A percentile compares a stretch with the other conserved stretches of the same genome.
phyloP scores from a whole-genome alignment of 2,888 invertebrate genomes.

The Craniophora ligustri region DNA sequence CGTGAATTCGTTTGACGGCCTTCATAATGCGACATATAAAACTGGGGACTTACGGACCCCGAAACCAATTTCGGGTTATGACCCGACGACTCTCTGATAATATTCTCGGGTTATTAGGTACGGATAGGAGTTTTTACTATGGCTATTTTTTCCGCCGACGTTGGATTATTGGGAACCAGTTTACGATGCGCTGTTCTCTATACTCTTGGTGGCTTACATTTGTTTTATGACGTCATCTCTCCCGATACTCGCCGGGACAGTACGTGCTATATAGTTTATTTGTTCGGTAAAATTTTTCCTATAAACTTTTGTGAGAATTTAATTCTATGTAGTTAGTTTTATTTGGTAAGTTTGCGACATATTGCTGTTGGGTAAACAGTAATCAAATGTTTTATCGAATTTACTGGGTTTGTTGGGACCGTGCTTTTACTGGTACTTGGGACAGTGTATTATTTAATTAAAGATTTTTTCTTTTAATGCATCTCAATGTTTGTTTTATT shows the following conservation, averaged over 20 bases:
- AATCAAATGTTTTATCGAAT: conserved; percentile 41
- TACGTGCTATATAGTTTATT: too few species aligned
- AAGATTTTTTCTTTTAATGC: neutral
- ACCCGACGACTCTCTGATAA: conserved; percentile 89
- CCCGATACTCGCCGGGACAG: conserved; percentile 56
- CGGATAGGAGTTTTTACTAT: conserved; percentile 89
- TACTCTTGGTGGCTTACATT: conserved; percentile 73
- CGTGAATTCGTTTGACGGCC: conserved; percentile 90
- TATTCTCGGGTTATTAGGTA: conserved; percentile 89
- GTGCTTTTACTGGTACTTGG: conserved; percentile 1
- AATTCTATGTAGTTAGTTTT: conserved; percentile 52
- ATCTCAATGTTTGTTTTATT: too few species aligned
- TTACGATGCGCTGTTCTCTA: conserved; percentile 79
- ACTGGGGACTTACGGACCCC: conserved; percentile 89
- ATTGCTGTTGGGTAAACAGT: conserved; percentile 31
- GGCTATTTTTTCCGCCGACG: conserved; percentile 88
- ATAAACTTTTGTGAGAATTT: conserved; percentile 50
- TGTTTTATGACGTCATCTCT: conserved; percentile 80
- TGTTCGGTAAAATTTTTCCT: conserved; percentile 45
- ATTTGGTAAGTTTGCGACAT: conserved; percentile 37
- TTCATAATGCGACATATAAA: conserved; percentile 89
- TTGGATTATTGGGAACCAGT: conserved; percentile 84
- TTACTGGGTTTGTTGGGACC: conserved; percentile 14
- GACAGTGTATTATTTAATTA: neutral
- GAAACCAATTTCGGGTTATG: conserved; percentile 89